Percentiles rank a stretch among this genome's conserved stretches.
Evolutionary conservation across 2,113 vertebrate genomes (phyloP).

Genomic region (Lichenostomus cassidix): DNA sequence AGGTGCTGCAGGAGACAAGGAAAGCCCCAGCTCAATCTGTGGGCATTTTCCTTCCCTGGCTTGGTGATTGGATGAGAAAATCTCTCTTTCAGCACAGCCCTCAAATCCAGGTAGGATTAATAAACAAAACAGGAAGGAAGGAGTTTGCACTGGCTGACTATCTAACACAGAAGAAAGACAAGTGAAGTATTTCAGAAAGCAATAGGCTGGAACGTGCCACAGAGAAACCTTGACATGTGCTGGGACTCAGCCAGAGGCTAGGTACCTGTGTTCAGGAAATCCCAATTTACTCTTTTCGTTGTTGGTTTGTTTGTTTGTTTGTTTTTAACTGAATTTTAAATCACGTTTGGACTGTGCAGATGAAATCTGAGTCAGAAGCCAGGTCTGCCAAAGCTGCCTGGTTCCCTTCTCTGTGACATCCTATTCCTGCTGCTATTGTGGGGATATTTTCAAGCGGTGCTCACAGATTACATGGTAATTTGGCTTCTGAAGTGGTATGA

Average conservation of each 20-base stretch:
- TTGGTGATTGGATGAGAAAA: not conserved
- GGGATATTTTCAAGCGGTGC: not conserved
- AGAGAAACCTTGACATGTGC: not conserved
- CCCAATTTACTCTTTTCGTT: not conserved
- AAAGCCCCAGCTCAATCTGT: not conserved
- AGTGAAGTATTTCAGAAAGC: not conserved
- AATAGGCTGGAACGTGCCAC: not conserved
- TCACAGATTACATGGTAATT: constrained; percentile 23
- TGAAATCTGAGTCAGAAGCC: not conserved
- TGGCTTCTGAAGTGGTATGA: constrained; percentile 8
- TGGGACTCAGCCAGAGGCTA: not conserved
- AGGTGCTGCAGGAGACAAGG: not conserved
- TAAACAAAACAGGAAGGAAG: not conserved
- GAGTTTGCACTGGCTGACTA: not conserved
- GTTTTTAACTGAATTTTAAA: not conserved
- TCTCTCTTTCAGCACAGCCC: not conserved
- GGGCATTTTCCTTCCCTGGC: not conserved
- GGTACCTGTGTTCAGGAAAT: not conserved
- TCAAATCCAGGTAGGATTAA: not conserved
- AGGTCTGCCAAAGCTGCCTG: not conserved
- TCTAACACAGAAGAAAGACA: not conserved
- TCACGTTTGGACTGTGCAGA: not conserved
- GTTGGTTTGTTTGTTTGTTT: not conserved
- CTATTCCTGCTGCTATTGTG: not conserved
- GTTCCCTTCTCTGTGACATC: not conserved